phyloP scores from a whole-genome alignment of 2,113 vertebrate species.

The Chaetura pelagica region DNA sequence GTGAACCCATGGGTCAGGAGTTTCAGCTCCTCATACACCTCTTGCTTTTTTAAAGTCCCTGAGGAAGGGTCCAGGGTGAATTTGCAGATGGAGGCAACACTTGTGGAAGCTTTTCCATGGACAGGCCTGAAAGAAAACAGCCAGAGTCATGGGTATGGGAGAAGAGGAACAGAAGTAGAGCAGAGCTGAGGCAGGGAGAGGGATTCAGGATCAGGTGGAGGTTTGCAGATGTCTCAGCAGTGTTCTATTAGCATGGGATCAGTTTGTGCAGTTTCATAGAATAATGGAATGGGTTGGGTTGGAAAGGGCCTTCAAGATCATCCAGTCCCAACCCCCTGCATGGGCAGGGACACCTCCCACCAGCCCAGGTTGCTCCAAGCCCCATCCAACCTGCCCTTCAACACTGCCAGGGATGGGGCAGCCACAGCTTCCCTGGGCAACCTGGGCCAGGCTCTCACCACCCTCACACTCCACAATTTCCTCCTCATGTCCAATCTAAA shows the following conservation, averaged over 20 bases:
- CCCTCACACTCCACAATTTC: too few species aligned
- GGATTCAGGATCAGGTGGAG: neutral
- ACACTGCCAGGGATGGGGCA: too few species aligned
- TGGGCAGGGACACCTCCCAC: too few species aligned
- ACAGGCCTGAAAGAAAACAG: slow-evolving; percentile 46
- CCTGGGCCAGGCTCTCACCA: too few species aligned
- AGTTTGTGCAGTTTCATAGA: neutral
- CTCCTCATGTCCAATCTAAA: too few species aligned
- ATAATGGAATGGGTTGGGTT: too few species aligned
- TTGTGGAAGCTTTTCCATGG: slow-evolving; percentile 20
- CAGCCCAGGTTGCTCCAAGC: too few species aligned
- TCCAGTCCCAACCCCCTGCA: too few species aligned
- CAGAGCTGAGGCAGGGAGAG: neutral
- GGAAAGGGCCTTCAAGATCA: too few species aligned
- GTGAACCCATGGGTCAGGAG: slow-evolving; percentile 51
- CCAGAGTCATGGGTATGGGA: neutral
- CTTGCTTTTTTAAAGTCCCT: neutral
- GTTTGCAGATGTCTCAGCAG: neutral
- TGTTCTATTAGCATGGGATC: neutral
- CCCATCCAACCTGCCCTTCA: too few species aligned
- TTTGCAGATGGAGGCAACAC: slow-evolving; percentile 49
- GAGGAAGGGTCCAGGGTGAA: slow-evolving; percentile 1
- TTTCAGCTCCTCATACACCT: slow-evolving; percentile 69
- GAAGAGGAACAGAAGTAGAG: neutral
- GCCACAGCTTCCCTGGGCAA: too few species aligned